A percentile compares a stretch with the other conserved stretches of the same genome.
Conservation (phyloP, 1,140 invertebrate genomes). For the Rhizoglyphus robini region DNA sequence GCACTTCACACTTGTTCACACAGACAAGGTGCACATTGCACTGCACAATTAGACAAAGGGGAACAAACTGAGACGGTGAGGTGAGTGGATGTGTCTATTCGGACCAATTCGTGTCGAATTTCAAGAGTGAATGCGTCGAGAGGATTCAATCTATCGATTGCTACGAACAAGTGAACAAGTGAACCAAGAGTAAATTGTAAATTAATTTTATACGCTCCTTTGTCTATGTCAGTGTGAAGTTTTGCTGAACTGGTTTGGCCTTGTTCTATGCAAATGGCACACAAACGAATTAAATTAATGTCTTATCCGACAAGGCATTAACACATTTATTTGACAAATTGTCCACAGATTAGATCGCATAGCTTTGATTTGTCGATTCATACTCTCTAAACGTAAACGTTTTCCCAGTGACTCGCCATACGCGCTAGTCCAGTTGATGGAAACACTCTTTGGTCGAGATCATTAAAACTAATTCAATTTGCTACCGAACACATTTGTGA, state of each 20-base stretch:
- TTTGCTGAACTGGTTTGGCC: neutral
- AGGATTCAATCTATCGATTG: constrained; percentile 11
- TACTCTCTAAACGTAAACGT: too few relatives aligned
- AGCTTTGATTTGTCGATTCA: constrained; percentile 1
- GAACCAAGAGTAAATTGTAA: neutral
- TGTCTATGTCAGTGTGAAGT: neutral
- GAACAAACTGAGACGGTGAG: neutral
- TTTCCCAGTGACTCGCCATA: too few relatives aligned
- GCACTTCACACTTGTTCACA: neutral
- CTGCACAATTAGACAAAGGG: neutral
- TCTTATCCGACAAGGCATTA: constrained; percentile 4
- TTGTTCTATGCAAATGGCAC: neutral
- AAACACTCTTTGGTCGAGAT: neutral
- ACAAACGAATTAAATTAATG: constrained; percentile 1
- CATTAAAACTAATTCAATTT: constrained; percentile 13
- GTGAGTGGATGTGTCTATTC: neutral
- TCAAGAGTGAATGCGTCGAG: neutral
- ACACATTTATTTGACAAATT: constrained; percentile 7
- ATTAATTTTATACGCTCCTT: neutral
- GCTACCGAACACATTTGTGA: neutral
- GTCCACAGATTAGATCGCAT: neutral
- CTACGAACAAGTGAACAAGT: neutral
- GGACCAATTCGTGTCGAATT: neutral
- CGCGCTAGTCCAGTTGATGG: neutral
- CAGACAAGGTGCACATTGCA: neutral